Percentiles rank a stretch among this genome's conserved stretches.
Conservation (phyloP, 2,888 invertebrate genomes). For the Drosophila paranaensis region DNA sequence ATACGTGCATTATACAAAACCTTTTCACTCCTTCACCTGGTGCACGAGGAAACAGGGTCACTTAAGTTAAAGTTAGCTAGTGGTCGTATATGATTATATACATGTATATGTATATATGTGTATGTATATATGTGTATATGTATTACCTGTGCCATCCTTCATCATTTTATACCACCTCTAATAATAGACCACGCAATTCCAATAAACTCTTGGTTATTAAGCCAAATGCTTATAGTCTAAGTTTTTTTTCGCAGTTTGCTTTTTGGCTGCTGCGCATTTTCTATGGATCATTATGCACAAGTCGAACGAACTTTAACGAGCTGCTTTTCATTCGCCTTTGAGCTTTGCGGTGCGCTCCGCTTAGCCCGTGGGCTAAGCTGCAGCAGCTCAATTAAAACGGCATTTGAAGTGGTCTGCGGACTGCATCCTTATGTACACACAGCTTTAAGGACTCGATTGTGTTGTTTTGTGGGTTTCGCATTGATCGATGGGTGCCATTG, state of each 20-base stretch:
- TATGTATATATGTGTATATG: no score
- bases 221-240: not conserved
- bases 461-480: conserved; percentile 25
- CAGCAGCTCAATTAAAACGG: conserved; percentile 68
- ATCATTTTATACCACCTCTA: no score
- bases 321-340: conserved; percentile 12
- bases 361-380: conserved; percentile 31
- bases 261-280: conserved; percentile 4
- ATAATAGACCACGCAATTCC: no score
- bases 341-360: conserved; percentile 14
- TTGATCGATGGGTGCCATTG: conserved; percentile 52
- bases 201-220: not conserved
- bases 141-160: no score
- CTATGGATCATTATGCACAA: conserved; percentile 31
- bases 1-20: no score
- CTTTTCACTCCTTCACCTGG: no score
- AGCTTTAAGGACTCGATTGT: conserved; percentile 53
- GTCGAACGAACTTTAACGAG: conserved; percentile 13
- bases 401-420: conserved; percentile 55
- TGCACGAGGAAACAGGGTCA: no score
- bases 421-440: conserved; percentile 9
- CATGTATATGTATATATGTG: no score
- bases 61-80: no score
- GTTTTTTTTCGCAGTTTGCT: conserved; percentile 4
- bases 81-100: no score